phyloP scores from a whole-genome alignment of 2,113 vertebrate genomes.

The Gymnarchus niloticus region DNA sequence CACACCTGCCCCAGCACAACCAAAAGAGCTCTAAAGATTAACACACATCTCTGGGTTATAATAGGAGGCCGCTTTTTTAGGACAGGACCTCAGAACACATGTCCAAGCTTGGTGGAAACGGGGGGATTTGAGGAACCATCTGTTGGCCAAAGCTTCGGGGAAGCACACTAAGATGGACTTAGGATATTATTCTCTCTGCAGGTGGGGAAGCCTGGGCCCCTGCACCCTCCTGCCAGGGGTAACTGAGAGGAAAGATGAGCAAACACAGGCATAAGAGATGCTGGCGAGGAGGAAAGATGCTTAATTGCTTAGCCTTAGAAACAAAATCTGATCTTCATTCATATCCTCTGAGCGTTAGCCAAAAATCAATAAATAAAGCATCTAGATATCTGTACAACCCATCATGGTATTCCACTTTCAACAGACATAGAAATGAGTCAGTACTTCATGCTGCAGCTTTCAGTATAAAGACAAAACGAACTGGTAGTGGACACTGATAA shows the following conservation, averaged over 20 bases:
- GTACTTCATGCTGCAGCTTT: background rate
- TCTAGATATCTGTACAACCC: constrained; percentile 1
- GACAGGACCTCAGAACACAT: constrained; percentile 37
- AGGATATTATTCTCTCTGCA: constrained; percentile 68
- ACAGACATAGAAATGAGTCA: background rate
- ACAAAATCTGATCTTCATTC: constrained; percentile 43
- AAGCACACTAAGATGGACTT: constrained; percentile 68
- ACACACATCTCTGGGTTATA: constrained; percentile 32
- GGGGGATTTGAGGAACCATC: constrained; percentile 66
- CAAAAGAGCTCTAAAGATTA: constrained; percentile 7
- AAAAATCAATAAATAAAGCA: constrained; percentile 28
- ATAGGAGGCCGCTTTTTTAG: constrained; percentile 41
- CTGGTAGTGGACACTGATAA: background rate
- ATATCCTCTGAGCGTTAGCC: constrained; percentile 37
- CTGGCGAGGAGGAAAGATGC: constrained; percentile 38
- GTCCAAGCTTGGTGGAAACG: constrained; percentile 58
- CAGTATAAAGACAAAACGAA: background rate
- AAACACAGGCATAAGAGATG: constrained; percentile 32
- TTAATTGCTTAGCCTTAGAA: constrained; percentile 38
- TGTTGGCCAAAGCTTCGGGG: constrained; percentile 68
- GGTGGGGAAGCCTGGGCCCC: constrained; percentile 58
- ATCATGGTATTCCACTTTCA: background rate
- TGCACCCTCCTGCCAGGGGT: constrained; percentile 44
- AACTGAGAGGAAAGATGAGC: constrained; percentile 32
- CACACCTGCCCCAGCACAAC: too few species aligned